Evolutionary conservation across 2,113 vertebrate species (phyloP).

Genomic region (Pitta sordida): DNA sequence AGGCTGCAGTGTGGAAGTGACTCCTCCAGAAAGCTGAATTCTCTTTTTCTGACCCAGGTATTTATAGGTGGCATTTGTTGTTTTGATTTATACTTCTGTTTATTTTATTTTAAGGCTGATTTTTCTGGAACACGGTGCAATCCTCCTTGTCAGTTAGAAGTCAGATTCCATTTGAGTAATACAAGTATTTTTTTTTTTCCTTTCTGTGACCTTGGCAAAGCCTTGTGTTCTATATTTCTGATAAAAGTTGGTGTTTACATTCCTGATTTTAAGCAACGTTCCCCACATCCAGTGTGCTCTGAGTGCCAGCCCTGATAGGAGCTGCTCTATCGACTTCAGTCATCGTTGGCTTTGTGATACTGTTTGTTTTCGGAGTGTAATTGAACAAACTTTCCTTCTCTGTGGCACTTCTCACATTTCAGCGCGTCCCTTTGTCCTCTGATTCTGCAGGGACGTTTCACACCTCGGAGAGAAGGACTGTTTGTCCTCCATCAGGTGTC

Average conservation of each 20-base stretch:
- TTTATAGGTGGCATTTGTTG: background rate
- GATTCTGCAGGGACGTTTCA: slow-evolving; percentile 61
- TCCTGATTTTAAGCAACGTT: slow-evolving; percentile 69
- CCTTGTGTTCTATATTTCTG: slow-evolving; percentile 49
- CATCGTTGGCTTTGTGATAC: slow-evolving; percentile 80
- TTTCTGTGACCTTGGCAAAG: slow-evolving; percentile 73
- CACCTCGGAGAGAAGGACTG: slow-evolving; percentile 40
- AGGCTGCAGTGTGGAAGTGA: background rate
- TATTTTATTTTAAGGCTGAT: background rate
- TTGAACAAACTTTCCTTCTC: slow-evolving; percentile 70
- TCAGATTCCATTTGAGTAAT: background rate
- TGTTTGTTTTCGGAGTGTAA: slow-evolving; percentile 63
- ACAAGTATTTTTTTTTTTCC: background rate
- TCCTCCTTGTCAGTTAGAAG: background rate
- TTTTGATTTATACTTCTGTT: background rate
- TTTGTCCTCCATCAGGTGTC: slow-evolving; percentile 63
- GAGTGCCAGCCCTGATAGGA: slow-evolving; percentile 59
- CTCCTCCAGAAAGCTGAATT: background rate
- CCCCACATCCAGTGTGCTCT: slow-evolving; percentile 70
- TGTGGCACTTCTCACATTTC: slow-evolving; percentile 37
- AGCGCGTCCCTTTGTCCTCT: slow-evolving; percentile 54
- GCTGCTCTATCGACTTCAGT: slow-evolving; percentile 62
- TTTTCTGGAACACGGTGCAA: background rate
- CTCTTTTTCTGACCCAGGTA: background rate
- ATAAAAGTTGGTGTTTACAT: slow-evolving; percentile 74